Percentiles rank a stretch among this genome's conserved stretches.
Conservation (phyloP, 1,140 invertebrate species). For the Heterodera carotae region DNA sequence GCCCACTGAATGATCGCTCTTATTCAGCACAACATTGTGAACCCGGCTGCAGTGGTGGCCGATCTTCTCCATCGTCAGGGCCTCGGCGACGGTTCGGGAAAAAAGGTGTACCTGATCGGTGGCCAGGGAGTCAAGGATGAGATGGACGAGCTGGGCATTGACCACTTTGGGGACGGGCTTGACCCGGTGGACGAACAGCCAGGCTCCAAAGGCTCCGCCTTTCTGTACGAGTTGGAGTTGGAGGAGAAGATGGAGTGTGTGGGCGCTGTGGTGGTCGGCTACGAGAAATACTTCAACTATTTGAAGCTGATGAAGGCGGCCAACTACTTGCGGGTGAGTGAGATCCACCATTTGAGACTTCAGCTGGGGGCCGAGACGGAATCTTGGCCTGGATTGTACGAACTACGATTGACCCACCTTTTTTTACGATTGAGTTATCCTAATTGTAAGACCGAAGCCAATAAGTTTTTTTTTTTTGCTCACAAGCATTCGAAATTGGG, state of each 20-base stretch:
- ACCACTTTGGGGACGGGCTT: constrained; percentile 63
- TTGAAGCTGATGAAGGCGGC: constrained; percentile 86
- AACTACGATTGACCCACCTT: too few relatives aligned
- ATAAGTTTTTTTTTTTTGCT: too few relatives aligned
- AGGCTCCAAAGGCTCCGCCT: constrained; percentile 49
- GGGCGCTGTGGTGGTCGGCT: constrained; percentile 89
- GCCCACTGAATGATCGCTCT: too few relatives aligned
- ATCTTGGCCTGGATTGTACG: too few relatives aligned
- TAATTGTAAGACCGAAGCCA: too few relatives aligned
- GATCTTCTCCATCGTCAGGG: constrained; percentile 54
- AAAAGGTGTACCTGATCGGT: constrained; percentile 65
- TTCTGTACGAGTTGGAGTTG: constrained; percentile 63
- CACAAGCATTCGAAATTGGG: too few relatives aligned
- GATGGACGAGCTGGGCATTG: constrained; percentile 63
- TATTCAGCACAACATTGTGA: constrained; percentile 53
- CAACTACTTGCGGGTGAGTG: constrained; percentile 76
- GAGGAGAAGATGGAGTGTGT: constrained; percentile 70
- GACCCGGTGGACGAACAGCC: constrained; percentile 53
- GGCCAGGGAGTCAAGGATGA: constrained; percentile 66
- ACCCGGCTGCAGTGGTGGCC: constrained; percentile 62
- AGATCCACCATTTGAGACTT: too few relatives aligned
- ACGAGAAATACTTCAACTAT: constrained; percentile 87
- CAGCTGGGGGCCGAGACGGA: too few relatives aligned
- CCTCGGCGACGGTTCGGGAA: constrained; percentile 37
- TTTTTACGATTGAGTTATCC: too few relatives aligned